Evolutionary conservation across 1,140 invertebrate species (phyloP).

Genomic region (Stegodyphus dumicola): DNA sequence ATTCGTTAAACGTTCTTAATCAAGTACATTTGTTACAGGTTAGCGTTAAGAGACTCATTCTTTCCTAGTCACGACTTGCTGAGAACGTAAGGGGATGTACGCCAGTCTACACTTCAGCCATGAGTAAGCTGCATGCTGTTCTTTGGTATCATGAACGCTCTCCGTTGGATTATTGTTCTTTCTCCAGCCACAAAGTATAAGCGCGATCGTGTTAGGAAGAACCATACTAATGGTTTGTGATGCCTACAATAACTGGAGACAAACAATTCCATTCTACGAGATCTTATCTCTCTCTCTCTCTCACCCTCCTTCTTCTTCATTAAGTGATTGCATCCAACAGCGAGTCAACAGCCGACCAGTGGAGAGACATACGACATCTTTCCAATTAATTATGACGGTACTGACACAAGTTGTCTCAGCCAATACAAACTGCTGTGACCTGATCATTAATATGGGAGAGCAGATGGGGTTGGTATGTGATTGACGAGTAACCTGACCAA

Average conservation of each 20-base stretch:
- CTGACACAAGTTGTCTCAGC: conserved; percentile 18
- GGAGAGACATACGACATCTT: conserved; percentile 2
- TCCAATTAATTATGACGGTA: conserved; percentile 45
- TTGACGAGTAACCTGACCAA: conserved; percentile 44
- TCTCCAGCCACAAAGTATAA: too few species aligned
- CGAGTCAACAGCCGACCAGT: conserved; percentile 7
- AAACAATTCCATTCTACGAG: conserved; percentile 4
- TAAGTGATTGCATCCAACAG: conserved; percentile 29
- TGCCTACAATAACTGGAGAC: not conserved
- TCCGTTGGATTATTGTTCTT: too few species aligned
- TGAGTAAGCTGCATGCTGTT: too few species aligned
- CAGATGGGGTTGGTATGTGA: conserved; percentile 51
- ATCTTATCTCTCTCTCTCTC: not conserved
- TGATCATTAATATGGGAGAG: conserved; percentile 40
- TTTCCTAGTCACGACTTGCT: too few species aligned
- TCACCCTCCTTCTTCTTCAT: conserved; percentile 38
- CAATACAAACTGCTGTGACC: conserved; percentile 25
- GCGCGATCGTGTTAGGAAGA: too few species aligned
- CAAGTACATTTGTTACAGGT: too few species aligned
- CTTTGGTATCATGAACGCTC: too few species aligned
- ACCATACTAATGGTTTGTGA: too few species aligned
- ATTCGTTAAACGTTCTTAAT: too few species aligned
- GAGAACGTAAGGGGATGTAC: too few species aligned
- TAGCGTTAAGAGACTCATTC: too few species aligned
- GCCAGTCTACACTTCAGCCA: too few species aligned